phyloP scores from a whole-genome alignment of 1,140 invertebrate genomes.

The Dolichoris vasculosae region DNA sequence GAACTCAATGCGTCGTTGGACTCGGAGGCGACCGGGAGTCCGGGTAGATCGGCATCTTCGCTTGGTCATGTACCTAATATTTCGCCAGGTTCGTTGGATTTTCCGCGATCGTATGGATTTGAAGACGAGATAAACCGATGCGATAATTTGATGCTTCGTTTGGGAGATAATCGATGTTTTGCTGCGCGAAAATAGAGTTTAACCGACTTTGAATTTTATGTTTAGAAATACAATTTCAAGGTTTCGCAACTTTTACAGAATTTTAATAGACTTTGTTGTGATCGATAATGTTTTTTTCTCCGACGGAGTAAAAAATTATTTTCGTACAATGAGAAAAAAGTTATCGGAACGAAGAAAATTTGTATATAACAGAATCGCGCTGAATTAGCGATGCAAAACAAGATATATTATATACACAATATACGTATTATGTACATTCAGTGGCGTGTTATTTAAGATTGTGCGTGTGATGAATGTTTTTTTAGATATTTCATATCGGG shows the following conservation, averaged over 20 bases:
- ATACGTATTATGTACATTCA: too few species aligned
- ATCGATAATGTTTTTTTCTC: neutral
- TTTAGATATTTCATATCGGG: neutral
- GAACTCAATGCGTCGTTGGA: conserved; percentile 76
- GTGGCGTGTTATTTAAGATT: neutral
- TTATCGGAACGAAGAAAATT: too few species aligned
- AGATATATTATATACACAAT: too few species aligned
- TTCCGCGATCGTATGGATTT: neutral
- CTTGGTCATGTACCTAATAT: conserved; percentile 59
- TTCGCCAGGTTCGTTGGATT: conserved; percentile 46
- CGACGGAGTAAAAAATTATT: neutral
- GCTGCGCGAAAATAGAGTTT: too few species aligned
- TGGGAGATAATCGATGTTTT: too few species aligned
- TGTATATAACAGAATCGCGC: neutral
- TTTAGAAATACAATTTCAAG: too few species aligned
- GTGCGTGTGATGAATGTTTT: neutral
- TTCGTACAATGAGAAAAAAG: neutral
- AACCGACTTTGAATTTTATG: too few species aligned
- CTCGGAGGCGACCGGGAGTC: conserved; percentile 61
- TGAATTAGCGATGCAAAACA: neutral
- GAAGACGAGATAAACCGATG: too few species aligned
- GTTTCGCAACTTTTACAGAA: too few species aligned
- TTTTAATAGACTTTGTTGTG: too few species aligned
- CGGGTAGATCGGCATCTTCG: conserved; percentile 64
- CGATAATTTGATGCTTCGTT: too few species aligned